phyloP scores from a whole-genome alignment of 1,140 invertebrate genomes.

The Trichonephila clavipes region DNA sequence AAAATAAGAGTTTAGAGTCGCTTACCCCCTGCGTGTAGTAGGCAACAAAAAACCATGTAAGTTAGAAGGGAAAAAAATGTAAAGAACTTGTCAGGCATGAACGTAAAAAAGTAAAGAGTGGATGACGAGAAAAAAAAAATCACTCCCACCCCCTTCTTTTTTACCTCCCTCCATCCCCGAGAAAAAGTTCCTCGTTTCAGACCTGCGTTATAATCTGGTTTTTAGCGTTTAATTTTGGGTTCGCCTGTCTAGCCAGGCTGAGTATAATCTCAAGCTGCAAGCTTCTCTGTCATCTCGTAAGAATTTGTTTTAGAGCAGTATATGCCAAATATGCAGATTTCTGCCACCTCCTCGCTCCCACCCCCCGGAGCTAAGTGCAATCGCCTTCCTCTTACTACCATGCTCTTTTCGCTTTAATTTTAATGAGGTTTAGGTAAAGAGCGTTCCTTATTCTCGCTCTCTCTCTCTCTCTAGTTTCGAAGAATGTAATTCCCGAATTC shows the following conservation, averaged over 20 bases:
- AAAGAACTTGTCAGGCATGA: conserved; percentile 55
- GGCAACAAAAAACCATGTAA: conserved; percentile 44
- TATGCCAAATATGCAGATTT: conserved; percentile 74
- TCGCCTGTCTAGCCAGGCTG: background rate
- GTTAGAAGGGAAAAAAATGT: background rate
- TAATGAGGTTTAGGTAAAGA: conserved; percentile 69
- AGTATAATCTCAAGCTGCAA: conserved; percentile 50
- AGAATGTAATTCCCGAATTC: conserved; percentile 1
- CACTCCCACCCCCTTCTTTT: too few species aligned
- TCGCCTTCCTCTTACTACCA: background rate
- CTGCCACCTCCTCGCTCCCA: background rate
- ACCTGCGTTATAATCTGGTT: conserved; percentile 63
- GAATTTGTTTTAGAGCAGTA: conserved; percentile 72
- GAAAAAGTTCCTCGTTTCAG: conserved; percentile 64
- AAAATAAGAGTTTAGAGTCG: conserved; percentile 7
- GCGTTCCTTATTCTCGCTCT: background rate
- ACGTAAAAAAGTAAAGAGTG: conserved; percentile 4
- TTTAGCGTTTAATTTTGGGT: conserved; percentile 75
- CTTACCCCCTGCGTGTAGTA: background rate
- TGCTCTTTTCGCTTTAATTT: conserved; percentile 62
- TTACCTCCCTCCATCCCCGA: background rate
- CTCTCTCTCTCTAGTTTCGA: background rate
- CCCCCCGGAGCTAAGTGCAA: conserved; percentile 14
- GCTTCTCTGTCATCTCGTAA: conserved; percentile 57
- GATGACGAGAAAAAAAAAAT: background rate